Evolutionary conservation across 2,888 invertebrate genomes (phyloP).

Genomic region (Dolomedes plantarius): DNA sequence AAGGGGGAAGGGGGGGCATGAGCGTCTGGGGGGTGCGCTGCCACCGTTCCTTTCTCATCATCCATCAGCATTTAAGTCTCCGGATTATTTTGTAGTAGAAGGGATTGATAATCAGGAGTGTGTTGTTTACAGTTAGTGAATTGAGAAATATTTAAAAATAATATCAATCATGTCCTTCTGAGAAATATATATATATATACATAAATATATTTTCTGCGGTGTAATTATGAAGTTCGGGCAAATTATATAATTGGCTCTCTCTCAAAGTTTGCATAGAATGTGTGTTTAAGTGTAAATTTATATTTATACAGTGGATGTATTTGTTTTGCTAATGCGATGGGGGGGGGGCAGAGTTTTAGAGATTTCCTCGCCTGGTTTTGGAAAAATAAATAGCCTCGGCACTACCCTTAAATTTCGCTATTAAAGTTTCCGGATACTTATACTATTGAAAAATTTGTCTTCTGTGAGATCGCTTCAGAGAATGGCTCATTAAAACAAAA

Average conservation of each 20-base stretch:
- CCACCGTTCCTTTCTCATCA: conserved; percentile 30
- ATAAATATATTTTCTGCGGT: no score
- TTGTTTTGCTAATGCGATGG: no score
- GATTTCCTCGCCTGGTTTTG: no score
- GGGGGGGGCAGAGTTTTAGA: no score
- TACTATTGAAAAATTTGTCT: no score
- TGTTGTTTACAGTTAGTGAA: conserved; percentile 32
- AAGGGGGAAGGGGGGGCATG: background rate
- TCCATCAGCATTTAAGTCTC: conserved; percentile 65
- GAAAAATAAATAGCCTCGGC: no score
- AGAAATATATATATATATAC: no score
- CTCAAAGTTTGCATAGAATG: background rate
- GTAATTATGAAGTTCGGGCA: background rate
- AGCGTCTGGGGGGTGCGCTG: background rate
- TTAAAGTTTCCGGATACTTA: no score
- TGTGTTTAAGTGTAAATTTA: background rate
- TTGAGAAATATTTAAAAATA: conserved; percentile 7
- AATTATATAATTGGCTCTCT: background rate
- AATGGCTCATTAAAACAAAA: no score
- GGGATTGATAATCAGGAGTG: conserved; percentile 5
- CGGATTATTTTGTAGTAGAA: conserved; percentile 44
- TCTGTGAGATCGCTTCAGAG: no score
- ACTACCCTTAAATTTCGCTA: no score
- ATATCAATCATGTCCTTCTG: conserved; percentile 1
- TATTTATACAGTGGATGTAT: no score